Percentiles rank a stretch among this genome's conserved stretches.
Conservation (phyloP, 2,888 invertebrate species). For the Agrotis segetum region DNA sequence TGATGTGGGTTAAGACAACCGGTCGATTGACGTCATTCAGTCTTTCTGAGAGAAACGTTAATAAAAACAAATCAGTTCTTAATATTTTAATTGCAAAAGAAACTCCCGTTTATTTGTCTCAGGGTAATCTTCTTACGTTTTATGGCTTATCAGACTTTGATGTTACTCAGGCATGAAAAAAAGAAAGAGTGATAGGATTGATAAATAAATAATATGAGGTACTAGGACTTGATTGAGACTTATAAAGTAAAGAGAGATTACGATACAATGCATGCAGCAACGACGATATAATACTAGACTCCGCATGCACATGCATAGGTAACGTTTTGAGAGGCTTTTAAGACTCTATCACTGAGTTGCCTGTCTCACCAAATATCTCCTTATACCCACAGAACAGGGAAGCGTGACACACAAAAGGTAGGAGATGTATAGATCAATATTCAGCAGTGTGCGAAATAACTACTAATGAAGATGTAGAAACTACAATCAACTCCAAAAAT, state of each 20-base stretch:
- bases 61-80: neutral
- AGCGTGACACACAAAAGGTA: neutral
- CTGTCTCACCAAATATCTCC: too few species aligned
- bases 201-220: neutral
- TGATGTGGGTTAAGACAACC: constrained; percentile 27
- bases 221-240: neutral
- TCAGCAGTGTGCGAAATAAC: neutral
- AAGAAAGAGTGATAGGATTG: neutral
- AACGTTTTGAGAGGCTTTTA: too few species aligned
- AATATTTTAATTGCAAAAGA: neutral
- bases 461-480: neutral
- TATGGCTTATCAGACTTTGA: neutral
- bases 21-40: constrained; percentile 42
- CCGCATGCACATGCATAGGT: too few species aligned
- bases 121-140: neutral
- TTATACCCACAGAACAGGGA: too few species aligned
- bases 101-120: neutral
- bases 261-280: too few species aligned
- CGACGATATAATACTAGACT: too few species aligned
- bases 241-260: too few species aligned
- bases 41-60: constrained; percentile 7
- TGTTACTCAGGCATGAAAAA: neutral
- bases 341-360: too few species aligned
- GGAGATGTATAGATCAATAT: too few species aligned
- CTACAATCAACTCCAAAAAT: neutral